A percentile compares a stretch with the other conserved stretches of the same genome.
Evolutionary conservation across 2,113 vertebrate species (phyloP).

Genomic region (Opisthocomus hoazin): DNA sequence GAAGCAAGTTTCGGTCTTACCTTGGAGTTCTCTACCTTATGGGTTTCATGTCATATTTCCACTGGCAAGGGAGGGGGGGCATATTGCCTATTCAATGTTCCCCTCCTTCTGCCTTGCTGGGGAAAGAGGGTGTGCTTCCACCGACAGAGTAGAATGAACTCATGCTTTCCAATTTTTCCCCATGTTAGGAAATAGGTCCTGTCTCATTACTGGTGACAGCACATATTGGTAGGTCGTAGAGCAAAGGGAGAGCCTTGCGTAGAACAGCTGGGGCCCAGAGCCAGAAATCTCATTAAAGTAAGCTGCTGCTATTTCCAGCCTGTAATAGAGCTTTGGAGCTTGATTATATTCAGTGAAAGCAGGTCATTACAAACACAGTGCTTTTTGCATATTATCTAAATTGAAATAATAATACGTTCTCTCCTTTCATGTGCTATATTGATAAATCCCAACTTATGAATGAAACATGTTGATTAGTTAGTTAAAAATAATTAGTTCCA

Average conservation of each 20-base stretch:
- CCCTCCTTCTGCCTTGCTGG: conserved; percentile 20
- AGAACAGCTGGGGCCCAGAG: conserved; percentile 77
- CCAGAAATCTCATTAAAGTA: conserved; percentile 89
- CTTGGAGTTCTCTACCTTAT: not conserved
- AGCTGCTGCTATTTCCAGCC: conserved; percentile 86
- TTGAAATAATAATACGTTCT: conserved; percentile 77
- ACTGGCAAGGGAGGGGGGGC: not conserved
- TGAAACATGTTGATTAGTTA: conserved; percentile 78
- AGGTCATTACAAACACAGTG: conserved; percentile 75
- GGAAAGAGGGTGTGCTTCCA: conserved; percentile 47
- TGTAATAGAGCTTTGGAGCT: conserved; percentile 81
- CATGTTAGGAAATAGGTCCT: conserved; percentile 71
- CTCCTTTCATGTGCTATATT: conserved; percentile 70
- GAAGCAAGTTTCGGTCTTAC: conserved; percentile 2
- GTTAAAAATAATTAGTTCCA: conserved; percentile 76
- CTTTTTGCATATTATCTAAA: conserved; percentile 75
- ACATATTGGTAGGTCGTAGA: conserved; percentile 73
- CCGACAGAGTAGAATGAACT: conserved; percentile 51
- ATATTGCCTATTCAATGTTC: not conserved
- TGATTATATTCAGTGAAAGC: conserved; percentile 81
- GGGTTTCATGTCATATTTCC: not conserved
- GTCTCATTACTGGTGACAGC: conserved; percentile 71
- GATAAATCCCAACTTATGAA: conserved; percentile 78
- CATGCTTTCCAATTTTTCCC: conserved; percentile 58
- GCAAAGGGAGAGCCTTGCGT: conserved; percentile 69